A percentile compares a stretch with the other conserved stretches of the same genome.
Conservation (phyloP, 2,113 vertebrate genomes). For the Halichoeres trimaculatus region DNA sequence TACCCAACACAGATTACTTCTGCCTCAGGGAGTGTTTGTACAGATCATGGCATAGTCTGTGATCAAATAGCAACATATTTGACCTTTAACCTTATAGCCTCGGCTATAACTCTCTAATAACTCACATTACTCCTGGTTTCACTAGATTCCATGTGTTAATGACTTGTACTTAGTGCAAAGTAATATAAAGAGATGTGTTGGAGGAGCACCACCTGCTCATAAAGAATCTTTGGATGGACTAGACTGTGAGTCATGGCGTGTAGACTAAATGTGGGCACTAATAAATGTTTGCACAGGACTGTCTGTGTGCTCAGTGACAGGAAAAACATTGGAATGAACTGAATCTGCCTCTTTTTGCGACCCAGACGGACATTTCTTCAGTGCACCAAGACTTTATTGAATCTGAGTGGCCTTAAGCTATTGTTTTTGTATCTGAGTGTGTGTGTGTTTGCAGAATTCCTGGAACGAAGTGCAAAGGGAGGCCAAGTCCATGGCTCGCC, state of each 20-base stretch:
- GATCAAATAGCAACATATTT: constrained; percentile 11
- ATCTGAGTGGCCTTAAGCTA: constrained; percentile 8
- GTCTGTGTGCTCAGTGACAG: constrained; percentile 26
- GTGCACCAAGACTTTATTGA: constrained; percentile 43
- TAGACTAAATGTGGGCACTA: not conserved
- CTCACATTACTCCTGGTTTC: not conserved
- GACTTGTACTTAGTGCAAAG: not conserved
- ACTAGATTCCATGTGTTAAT: not conserved
- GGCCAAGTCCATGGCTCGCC: constrained; percentile 1
- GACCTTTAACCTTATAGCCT: not conserved
- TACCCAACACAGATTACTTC: constrained; percentile 5
- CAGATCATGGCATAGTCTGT: constrained; percentile 11
- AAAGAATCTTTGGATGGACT: not conserved
- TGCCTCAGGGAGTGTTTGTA: constrained; percentile 13
- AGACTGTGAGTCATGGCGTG: constrained; percentile 27
- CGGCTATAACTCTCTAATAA: not conserved
- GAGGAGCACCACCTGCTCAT: constrained; percentile 16
- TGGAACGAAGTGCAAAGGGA: not conserved
- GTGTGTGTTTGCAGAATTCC: constrained; percentile 5
- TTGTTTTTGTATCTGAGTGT: constrained; percentile 37
- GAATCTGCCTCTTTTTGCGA: constrained; percentile 30
- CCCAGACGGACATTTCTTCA: constrained; percentile 31
- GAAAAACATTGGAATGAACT: constrained; percentile 58
- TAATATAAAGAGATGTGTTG: not conserved
- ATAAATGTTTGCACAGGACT: constrained; percentile 37